phyloP scores from a whole-genome alignment of 92 coral and sea anemone genomes.

The Actinernus sp. region DNA sequence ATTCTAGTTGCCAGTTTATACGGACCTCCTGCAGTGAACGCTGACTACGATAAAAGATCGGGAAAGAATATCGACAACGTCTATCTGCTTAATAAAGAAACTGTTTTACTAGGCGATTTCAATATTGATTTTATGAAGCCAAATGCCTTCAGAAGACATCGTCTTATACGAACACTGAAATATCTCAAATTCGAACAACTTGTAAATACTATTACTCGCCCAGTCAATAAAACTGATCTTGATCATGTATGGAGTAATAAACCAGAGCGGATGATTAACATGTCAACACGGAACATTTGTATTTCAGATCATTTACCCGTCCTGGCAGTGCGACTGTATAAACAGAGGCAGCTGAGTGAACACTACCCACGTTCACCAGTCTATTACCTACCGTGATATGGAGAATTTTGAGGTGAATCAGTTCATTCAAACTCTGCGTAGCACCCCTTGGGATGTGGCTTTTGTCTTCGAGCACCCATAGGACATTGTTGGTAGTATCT shows the following conservation, averaged over 20 bases:
- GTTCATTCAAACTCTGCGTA: no score
- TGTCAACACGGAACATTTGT: constrained; percentile 33
- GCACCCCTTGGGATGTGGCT: no score
- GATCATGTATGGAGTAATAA: constrained; percentile 53
- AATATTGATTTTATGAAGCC: constrained; percentile 40
- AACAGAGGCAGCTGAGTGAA: no score
- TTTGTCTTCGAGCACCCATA: no score
- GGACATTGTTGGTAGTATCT: no score
- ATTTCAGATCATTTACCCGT: constrained; percentile 64
- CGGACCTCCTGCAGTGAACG: constrained; percentile 17
- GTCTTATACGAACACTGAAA: constrained; percentile 42
- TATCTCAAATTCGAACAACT: constrained; percentile 37
- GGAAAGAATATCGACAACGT: constrained; percentile 62
- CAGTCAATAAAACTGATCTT: constrained; percentile 47
- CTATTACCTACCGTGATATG: no score
- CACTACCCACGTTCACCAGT: no score
- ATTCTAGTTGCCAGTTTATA: constrained; percentile 4
- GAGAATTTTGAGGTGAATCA: no score
- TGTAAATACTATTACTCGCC: constrained; percentile 42
- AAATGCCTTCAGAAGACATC: constrained; percentile 24
- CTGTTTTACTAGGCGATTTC: constrained; percentile 52
- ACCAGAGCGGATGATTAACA: constrained; percentile 28
- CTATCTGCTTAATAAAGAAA: constrained; percentile 46
- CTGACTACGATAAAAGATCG: constrained; percentile 35
- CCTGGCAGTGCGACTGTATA: no score